Percentiles rank a stretch among this genome's conserved stretches.
These are phyloP conservation scores for Ammospiza nelsoni DNA, from an alignment of 2,113 vertebrate species.

Conservation along the genomic window DNA sequence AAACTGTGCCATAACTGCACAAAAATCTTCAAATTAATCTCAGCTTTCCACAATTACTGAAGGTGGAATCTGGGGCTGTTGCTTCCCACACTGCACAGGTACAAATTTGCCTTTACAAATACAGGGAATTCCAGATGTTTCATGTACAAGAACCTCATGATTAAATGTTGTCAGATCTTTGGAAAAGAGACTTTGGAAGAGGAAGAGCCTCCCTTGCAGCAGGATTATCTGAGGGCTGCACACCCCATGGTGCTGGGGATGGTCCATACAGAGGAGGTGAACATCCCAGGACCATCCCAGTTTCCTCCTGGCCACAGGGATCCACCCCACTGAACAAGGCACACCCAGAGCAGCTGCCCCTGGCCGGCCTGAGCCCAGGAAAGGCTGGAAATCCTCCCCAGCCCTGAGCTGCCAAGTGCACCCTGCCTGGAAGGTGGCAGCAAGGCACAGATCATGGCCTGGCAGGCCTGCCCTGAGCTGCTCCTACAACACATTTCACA, in stretches of 20 bases:
- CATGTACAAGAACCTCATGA: accelerated
- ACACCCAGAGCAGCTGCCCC: not conserved
- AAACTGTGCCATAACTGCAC: not conserved
- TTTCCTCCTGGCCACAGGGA: not conserved
- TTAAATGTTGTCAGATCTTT: not conserved
- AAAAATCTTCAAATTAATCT: not conserved
- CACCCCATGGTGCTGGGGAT: accelerated
- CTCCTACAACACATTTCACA: not conserved
- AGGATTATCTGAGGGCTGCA: not conserved
- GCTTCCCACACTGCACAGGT: not conserved
- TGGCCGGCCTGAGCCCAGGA: not conserved
- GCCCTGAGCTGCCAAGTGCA: not conserved
- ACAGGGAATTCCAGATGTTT: not conserved
- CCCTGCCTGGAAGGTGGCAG: accelerated
- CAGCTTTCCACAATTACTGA: not conserved
- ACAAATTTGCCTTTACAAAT: not conserved
- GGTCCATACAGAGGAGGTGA: not conserved
- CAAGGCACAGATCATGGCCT: not conserved
- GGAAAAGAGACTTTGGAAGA: not conserved
- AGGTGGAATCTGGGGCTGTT: not conserved
- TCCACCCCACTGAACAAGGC: not conserved
- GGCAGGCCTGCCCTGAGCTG: not conserved
- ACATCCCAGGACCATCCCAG: accelerated
- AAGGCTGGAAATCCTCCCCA: not conserved
- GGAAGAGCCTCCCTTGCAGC: not conserved